phyloP scores from a whole-genome alignment of 2,888 invertebrate genomes.

The Choreutis nemorana region DNA sequence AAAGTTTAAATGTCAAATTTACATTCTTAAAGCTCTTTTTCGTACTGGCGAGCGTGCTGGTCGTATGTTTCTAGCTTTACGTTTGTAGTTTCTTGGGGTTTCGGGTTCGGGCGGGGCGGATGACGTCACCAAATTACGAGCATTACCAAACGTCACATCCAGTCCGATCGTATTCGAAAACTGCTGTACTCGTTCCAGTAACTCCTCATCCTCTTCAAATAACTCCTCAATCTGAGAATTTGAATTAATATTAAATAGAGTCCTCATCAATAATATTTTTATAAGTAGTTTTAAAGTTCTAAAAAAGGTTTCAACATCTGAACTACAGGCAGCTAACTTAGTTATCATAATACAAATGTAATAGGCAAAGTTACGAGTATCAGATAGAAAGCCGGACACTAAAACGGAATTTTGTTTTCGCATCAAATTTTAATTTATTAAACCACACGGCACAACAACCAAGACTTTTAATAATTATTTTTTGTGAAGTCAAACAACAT shows the following conservation, averaged over 20 bases:
- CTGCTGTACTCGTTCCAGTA: constrained; percentile 35
- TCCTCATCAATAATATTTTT: neutral
- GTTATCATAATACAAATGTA: neutral
- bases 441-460: too few species aligned
- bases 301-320: too few species aligned
- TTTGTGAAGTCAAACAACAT: too few species aligned
- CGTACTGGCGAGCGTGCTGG: constrained; percentile 12
- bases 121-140: constrained; percentile 45
- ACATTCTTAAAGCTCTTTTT: too few species aligned
- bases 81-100: constrained; percentile 31
- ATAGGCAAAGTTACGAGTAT: neutral
- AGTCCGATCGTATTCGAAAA: constrained; percentile 44
- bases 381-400: neutral
- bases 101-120: constrained; percentile 49
- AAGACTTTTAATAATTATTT: too few species aligned
- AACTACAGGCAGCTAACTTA: too few species aligned
- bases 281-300: too few species aligned
- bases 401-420: neutral
- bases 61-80: too few species aligned
- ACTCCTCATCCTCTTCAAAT: constrained; percentile 46
- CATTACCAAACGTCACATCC: constrained; percentile 36
- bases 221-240: constrained; percentile 43
- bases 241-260: neutral
- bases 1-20: too few species aligned
- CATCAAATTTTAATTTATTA: too few species aligned